Percentiles rank a stretch among this genome's conserved stretches.
Evolutionary conservation across 2,888 invertebrate species (phyloP).

Genomic region (Yponomeuta plumbellus): DNA sequence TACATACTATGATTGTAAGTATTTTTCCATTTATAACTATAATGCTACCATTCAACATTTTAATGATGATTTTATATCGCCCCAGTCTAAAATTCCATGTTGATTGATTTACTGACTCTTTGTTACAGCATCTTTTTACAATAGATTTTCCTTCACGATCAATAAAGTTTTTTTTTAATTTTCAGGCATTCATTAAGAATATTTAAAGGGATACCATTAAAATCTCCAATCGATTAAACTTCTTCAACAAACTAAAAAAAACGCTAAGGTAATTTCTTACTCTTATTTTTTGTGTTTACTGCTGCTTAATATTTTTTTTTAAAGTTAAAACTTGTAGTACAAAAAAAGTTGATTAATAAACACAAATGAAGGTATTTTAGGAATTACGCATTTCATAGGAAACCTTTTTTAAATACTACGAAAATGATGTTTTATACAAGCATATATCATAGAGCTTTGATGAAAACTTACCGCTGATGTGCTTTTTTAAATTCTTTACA

Average conservation of each 20-base stretch:
- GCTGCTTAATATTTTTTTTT: no score
- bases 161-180: not conserved
- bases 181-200: not conserved
- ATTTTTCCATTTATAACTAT: no score
- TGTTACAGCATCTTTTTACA: not conserved
- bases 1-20: not conserved
- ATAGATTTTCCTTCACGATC: not conserved
- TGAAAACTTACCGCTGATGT: constrained; percentile 23
- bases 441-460: constrained; percentile 47
- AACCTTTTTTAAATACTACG: not conserved
- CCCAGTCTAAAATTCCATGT: constrained; percentile 52
- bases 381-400: no score
- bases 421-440: constrained; percentile 40
- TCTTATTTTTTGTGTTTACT: no score
- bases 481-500: constrained; percentile 11
- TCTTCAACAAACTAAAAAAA: no score
- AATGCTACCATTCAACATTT: no score
- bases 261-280: no score
- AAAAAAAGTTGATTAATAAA: no score
- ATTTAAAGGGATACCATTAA: no score
- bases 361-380: no score
- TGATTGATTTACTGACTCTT: constrained; percentile 41
- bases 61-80: constrained; percentile 40
- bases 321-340: no score
- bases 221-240: no score